Evolutionary conservation across 2,113 vertebrate genomes (phyloP).

Genomic region (Hypomesus transpacificus): DNA sequence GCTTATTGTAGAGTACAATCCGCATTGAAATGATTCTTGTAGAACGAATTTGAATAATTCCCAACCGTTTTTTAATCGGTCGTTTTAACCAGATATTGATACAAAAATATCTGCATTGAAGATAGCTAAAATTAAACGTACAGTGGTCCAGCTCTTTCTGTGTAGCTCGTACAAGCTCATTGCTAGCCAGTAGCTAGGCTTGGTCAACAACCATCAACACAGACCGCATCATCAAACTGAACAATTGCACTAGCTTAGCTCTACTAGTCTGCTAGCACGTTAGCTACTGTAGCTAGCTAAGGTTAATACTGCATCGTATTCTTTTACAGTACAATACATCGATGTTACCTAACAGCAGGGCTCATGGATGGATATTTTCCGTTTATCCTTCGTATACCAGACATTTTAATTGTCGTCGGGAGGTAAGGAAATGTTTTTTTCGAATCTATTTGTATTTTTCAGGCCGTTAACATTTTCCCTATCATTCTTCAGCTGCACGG

Average conservation of each 20-base stretch:
- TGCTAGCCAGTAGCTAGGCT: no score
- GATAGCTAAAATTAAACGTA: no score
- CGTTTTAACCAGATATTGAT: no score
- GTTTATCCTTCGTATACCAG: slow-evolving; percentile 57
- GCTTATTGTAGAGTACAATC: no score
- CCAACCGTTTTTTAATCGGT: no score
- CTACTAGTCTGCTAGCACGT: neutral
- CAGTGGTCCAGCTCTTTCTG: no score
- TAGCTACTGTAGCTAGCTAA: neutral
- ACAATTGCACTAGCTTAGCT: slow-evolving; percentile 23
- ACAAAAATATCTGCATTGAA: no score
- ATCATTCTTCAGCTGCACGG: slow-evolving; percentile 37
- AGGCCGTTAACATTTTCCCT: slow-evolving; percentile 43
- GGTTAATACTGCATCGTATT: neutral
- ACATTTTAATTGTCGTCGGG: slow-evolving; percentile 46
- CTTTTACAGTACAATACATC: slow-evolving; percentile 4
- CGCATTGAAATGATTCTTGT: no score
- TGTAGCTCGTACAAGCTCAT: no score
- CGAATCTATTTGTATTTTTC: slow-evolving; percentile 15
- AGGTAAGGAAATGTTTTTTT: slow-evolving; percentile 19
- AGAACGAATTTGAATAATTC: no score
- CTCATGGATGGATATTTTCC: slow-evolving; percentile 60
- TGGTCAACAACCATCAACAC: neutral
- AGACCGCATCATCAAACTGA: neutral
- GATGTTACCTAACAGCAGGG: slow-evolving; percentile 68